phyloP scores from a whole-genome alignment of 2,888 invertebrate genomes.

The Pyralis farinalis region DNA sequence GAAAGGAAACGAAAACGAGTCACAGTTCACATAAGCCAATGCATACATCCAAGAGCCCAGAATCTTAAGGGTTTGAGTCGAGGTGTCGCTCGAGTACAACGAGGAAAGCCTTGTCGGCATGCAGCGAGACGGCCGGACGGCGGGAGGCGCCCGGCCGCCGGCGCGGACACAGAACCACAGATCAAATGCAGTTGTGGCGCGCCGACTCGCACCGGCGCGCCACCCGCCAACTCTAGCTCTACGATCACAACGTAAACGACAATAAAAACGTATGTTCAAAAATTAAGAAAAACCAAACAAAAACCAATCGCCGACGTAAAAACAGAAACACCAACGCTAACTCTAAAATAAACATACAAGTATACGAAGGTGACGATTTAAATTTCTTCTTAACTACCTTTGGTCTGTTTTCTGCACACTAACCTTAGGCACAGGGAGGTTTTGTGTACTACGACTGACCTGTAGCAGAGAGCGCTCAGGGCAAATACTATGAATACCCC shows the following conservation, averaged over 20 bases:
- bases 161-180: constrained; percentile 78
- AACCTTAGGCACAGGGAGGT: constrained; percentile 99
- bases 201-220: constrained; percentile 57
- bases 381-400: constrained; percentile 84
- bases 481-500: constrained; percentile 99
- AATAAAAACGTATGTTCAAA: constrained; percentile 56
- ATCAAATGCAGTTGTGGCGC: constrained; percentile 78
- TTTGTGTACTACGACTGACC: constrained; percentile 99
- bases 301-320: constrained; percentile 74
- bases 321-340: constrained; percentile 79
- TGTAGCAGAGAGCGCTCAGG: constrained; percentile 99
- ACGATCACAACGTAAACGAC: constrained; percentile 76
- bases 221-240: constrained; percentile 75
- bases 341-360: constrained; percentile 80
- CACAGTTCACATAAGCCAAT: constrained; percentile 81
- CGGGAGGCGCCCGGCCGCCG: constrained; percentile 45
- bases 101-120: constrained; percentile 77
- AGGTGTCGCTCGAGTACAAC: constrained; percentile 72
- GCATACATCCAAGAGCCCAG: constrained; percentile 81
- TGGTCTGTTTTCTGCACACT: constrained; percentile 94
- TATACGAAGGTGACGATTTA: constrained; percentile 81
- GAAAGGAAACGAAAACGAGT: constrained; percentile 81
- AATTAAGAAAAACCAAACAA: constrained; percentile 47
- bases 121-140: constrained; percentile 71
- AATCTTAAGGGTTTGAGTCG: constrained; percentile 80